phyloP scores from a whole-genome alignment of 2,797 vertebrate species.

The Chaunax sp. region DNA sequence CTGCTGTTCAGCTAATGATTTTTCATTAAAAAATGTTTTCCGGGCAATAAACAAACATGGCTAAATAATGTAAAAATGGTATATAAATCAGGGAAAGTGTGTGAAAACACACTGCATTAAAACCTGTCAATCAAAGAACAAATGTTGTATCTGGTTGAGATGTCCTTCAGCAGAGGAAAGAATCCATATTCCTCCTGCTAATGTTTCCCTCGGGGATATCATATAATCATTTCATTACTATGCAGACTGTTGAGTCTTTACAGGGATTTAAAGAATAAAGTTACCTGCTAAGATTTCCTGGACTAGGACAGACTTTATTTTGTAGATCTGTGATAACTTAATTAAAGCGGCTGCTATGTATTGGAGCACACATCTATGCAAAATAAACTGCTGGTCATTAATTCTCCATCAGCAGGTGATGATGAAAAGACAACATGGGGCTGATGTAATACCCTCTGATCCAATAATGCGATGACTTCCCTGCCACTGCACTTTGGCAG shows the following conservation, averaged over 20 bases:
- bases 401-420: constrained; percentile 68
- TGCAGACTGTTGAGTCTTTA: constrained; percentile 42
- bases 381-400: constrained; percentile 60
- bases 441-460: constrained; percentile 71
- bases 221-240: constrained; percentile 52
- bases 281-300: constrained; percentile 23
- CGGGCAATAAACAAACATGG: background rate
- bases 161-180: constrained; percentile 5
- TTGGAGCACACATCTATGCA: constrained; percentile 30
- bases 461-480: constrained; percentile 59
- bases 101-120: background rate
- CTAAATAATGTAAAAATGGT: background rate
- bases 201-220: constrained; percentile 23
- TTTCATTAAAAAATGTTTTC: constrained; percentile 16
- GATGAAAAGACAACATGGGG: constrained; percentile 75
- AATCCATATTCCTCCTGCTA: constrained; percentile 23
- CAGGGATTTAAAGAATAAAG: constrained; percentile 43
- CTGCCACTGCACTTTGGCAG: constrained; percentile 21
- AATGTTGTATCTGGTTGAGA: constrained; percentile 4
- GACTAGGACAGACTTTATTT: constrained; percentile 10
- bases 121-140: constrained; percentile 3
- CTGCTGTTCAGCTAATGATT: constrained; percentile 4
- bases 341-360: constrained; percentile 45
- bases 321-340: constrained; percentile 52
- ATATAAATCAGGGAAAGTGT: background rate